Evolutionary conservation across 2,888 invertebrate genomes (phyloP).

Genomic region (Rhodophaea formosa): DNA sequence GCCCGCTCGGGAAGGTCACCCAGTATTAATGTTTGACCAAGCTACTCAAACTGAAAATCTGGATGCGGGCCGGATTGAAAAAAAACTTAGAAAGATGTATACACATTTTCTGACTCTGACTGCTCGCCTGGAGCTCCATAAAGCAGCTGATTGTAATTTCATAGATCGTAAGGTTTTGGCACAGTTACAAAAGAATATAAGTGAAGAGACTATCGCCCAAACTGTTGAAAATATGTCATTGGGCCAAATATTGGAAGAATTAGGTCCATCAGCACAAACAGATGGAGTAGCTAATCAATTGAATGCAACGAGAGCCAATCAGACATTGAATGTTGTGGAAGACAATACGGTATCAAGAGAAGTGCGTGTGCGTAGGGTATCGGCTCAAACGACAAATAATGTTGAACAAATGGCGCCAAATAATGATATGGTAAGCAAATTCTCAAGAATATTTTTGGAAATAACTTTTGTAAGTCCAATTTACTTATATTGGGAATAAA

Average conservation of each 20-base stretch:
- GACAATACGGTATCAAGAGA: background rate
- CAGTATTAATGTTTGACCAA: constrained; percentile 38
- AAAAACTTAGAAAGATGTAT: constrained; percentile 12
- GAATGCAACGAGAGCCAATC: background rate
- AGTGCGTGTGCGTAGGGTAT: constrained; percentile 41
- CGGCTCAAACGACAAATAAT: constrained; percentile 56
- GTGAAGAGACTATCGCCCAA: background rate
- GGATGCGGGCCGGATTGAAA: background rate
- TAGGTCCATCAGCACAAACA: background rate
- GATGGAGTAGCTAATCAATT: background rate
- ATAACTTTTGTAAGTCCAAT: background rate
- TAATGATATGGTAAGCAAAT: constrained; percentile 6
- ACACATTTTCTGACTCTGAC: background rate
- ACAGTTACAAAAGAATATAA: background rate
- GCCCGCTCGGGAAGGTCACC: constrained; percentile 5
- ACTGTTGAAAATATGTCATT: constrained; percentile 3
- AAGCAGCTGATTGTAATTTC: background rate
- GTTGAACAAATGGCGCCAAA: constrained; percentile 19
- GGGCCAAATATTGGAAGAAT: constrained; percentile 31
- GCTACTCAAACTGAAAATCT: constrained; percentile 49
- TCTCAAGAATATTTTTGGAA: background rate
- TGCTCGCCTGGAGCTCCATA: background rate
- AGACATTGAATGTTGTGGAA: background rate
- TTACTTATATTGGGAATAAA: background rate
- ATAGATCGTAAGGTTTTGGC: background rate